A percentile compares a stretch with the other conserved stretches of the same genome.
phyloP scores from a whole-genome alignment of 23 tunicate genomes.

The Trididemnum miniatum region DNA sequence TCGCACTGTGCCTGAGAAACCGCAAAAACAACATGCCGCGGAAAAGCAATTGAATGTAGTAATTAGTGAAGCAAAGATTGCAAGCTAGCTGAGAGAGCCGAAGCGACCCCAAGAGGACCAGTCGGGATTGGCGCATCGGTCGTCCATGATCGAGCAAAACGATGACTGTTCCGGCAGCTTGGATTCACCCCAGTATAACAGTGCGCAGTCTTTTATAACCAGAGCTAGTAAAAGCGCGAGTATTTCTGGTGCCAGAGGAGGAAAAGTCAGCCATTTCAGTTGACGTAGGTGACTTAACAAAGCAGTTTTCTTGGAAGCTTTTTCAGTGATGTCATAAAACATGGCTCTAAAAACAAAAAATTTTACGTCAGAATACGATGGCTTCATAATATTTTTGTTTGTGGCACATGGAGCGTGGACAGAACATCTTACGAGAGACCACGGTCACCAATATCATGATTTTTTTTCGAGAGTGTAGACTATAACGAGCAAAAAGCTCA shows the following conservation, averaged over 20 bases:
- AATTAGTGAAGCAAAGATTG: too few species aligned
- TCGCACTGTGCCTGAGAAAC: too few species aligned
- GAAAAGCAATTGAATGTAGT: too few species aligned
- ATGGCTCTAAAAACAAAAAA: not conserved
- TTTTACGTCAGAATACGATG: too few species aligned
- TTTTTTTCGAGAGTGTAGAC: too few species aligned
- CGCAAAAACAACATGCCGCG: too few species aligned
- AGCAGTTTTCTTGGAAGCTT: not conserved
- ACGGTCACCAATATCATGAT: too few species aligned
- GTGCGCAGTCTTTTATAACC: not conserved
- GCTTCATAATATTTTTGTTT: too few species aligned
- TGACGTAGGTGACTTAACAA: not conserved
- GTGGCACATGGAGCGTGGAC: too few species aligned
- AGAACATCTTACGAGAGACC: too few species aligned
- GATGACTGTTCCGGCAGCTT: not conserved
- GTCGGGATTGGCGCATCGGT: not conserved
- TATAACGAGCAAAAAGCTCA: too few species aligned
- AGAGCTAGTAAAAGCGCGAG: constrained; percentile 7
- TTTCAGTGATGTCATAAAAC: not conserved
- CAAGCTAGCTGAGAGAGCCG: too few species aligned
- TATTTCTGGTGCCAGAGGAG: constrained; percentile 14
- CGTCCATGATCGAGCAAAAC: not conserved
- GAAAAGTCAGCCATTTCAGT: constrained; percentile 9
- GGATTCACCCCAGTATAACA: not conserved
- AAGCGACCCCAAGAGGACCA: not conserved